These are phyloP conservation scores for Melieria omissa DNA, from an alignment of 2,888 invertebrate species.

Conservation along the genomic window DNA sequence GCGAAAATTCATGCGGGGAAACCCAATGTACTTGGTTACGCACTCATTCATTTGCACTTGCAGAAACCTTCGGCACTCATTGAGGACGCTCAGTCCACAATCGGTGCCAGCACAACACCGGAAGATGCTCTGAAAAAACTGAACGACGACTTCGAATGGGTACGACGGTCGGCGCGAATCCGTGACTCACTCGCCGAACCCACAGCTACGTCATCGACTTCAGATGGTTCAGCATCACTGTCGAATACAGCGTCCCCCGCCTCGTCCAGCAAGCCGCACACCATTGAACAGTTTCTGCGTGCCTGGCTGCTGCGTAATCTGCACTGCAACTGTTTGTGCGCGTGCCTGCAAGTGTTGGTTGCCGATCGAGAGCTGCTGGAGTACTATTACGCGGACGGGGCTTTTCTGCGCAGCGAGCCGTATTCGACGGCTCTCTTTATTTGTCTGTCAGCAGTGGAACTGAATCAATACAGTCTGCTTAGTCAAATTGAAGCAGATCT, in stretches of 20 bases:
- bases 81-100: background rate
- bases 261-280: slow-evolving; percentile 23
- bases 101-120: slow-evolving; percentile 20
- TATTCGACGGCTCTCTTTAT: slow-evolving; percentile 73
- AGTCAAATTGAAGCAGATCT: slow-evolving; percentile 73
- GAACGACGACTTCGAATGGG: slow-evolving; percentile 58
- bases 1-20: background rate
- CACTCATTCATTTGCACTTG: no score
- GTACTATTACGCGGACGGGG: slow-evolving; percentile 70
- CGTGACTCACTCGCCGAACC: slow-evolving; percentile 33
- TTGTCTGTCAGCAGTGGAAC: slow-evolving; percentile 74
- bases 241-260: slow-evolving; percentile 10
- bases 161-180: slow-evolving; percentile 49
- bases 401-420: slow-evolving; percentile 72
- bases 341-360: slow-evolving; percentile 71
- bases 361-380: slow-evolving; percentile 73
- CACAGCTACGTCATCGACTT: slow-evolving; percentile 18
- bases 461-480: slow-evolving; percentile 72
- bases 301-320: slow-evolving; percentile 56
- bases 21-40: no score
- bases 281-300: slow-evolving; percentile 46
- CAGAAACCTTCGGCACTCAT: no score
- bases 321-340: slow-evolving; percentile 58
- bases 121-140: slow-evolving; percentile 47
- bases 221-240: slow-evolving; percentile 12